Base-by-base conservation (phyloP, 92 coral and sea anemone species). In the Phenganax stokvisi region DNA sequence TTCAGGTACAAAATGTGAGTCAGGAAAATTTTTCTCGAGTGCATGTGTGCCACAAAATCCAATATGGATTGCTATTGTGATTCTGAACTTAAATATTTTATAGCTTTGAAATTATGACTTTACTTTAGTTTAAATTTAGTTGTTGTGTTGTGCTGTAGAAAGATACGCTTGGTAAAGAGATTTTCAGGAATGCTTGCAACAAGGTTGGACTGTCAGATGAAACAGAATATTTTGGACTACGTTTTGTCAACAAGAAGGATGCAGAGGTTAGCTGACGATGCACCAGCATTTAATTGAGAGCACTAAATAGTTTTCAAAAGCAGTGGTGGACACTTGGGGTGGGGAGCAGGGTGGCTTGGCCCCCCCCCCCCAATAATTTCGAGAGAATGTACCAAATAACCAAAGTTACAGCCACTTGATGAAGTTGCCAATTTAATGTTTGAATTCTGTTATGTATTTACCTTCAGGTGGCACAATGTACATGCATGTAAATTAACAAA, bases 221-320 rank as follows among this genome's bases (percentile, higher is more conserved):
- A 86, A 92, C 79, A 61, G 99, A 96, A 51, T 96, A 90, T 82
- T 96, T 96, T 82, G 94, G 99, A 44, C 84, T 96, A 59, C 87
- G 99, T 9, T 96, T 84, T 85, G 85, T 96, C 68, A 97, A 96
- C 56, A 97, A 96, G 75, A 90, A 96, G 72, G 99, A 96, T 86
- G 99, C 97, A 57, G 97, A 96, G 94, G 99, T 93, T 52, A 3
- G 81, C 28, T 25, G 20, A 51, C 12, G 31, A 73, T 54, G 60
- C 12, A 47, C 6, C 0, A 6, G 9, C 13, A 9, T 9, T 71
- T 31, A 20, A 10, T 30, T 5, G 47, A 37, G 47, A 37, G 47
- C 47, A 37, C 47, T 37, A 37, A 37, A 37, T 5, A 5, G 47
- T 37, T 37, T 1, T 37, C 47, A 5, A 37, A 37, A 37, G 47